Conservation (phyloP, 2,888 invertebrate species). For the Tetanocera ferruginea region DNA sequence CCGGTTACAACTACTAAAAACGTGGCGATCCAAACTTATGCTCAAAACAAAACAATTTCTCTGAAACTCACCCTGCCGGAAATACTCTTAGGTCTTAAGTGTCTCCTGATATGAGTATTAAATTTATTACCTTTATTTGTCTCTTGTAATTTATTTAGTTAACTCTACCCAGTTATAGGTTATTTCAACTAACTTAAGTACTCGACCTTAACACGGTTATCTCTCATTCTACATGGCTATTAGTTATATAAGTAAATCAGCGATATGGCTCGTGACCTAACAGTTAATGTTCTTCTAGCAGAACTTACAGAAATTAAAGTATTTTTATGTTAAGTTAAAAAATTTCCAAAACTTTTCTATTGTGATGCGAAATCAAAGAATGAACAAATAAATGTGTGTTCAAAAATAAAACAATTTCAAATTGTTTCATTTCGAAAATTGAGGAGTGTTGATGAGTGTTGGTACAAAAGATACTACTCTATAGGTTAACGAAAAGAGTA, state of each 20-base stretch:
- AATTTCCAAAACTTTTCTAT: background rate
- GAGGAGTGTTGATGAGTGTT: too few species aligned
- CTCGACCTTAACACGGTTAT: background rate
- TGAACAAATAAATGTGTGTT: slow-evolving; percentile 43
- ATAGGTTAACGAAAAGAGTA: too few species aligned
- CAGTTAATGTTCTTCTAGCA: background rate
- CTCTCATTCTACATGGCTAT: slow-evolving; percentile 4
- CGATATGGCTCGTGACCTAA: slow-evolving; percentile 36
- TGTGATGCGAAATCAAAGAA: background rate
- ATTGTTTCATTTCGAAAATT: background rate
- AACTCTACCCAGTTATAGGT: slow-evolving; percentile 2
- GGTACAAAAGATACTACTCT: too few species aligned
- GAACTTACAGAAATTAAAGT: too few species aligned
- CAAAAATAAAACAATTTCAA: slow-evolving; percentile 20
- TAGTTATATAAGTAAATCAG: slow-evolving; percentile 15
- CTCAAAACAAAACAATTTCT: slow-evolving; percentile 46
- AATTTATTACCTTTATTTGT: background rate
- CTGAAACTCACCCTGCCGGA: slow-evolving; percentile 55
- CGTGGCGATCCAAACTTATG: slow-evolving; percentile 39
- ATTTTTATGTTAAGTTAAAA: background rate
- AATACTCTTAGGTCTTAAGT: slow-evolving; percentile 55
- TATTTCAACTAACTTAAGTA: background rate
- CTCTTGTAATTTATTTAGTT: slow-evolving; percentile 33
- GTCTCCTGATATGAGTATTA: slow-evolving; percentile 90
- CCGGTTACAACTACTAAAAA: slow-evolving; percentile 70